Evolutionary conservation across 2,113 vertebrate species (phyloP).

Genomic region (Nycticryphes semicollaris): DNA sequence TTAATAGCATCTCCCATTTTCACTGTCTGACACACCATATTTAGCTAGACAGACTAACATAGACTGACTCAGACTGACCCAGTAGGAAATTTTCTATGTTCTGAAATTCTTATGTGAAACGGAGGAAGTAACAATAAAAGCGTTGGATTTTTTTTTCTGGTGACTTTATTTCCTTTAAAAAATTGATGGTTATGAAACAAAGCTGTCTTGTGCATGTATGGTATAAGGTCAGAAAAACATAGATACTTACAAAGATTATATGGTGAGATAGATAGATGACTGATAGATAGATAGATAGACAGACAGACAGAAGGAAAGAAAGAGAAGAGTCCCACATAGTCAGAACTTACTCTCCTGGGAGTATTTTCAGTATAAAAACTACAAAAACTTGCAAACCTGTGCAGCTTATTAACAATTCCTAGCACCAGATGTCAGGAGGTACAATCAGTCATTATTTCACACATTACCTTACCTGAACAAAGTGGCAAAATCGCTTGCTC

Average conservation of each 20-base stretch:
- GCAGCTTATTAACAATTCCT: not conserved
- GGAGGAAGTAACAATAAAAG: not conserved
- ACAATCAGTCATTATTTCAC: not conserved
- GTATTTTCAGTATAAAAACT: not conserved
- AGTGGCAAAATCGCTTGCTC: not conserved
- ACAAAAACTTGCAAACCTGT: not conserved
- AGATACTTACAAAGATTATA: not conserved
- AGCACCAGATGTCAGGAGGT: not conserved
- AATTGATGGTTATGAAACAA: accelerated
- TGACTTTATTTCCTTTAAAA: not conserved
- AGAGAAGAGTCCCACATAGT: not conserved
- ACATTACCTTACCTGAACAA: not conserved
- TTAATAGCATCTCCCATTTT: not conserved
- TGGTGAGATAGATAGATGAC: not conserved
- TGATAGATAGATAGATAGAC: too few relatives aligned
- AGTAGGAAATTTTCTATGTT: not conserved
- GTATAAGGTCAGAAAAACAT: not conserved
- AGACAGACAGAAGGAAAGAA: too few relatives aligned
- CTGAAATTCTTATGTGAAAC: not conserved
- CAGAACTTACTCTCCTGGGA: not conserved
- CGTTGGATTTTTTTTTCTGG: not conserved
- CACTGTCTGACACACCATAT: not conserved
- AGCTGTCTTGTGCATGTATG: not conserved
- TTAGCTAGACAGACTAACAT: not conserved
- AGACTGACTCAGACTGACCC: not conserved